These are phyloP conservation scores for Nephrocerus scutellatus DNA, from an alignment of 2,888 invertebrate species.

Conservation along the genomic window DNA sequence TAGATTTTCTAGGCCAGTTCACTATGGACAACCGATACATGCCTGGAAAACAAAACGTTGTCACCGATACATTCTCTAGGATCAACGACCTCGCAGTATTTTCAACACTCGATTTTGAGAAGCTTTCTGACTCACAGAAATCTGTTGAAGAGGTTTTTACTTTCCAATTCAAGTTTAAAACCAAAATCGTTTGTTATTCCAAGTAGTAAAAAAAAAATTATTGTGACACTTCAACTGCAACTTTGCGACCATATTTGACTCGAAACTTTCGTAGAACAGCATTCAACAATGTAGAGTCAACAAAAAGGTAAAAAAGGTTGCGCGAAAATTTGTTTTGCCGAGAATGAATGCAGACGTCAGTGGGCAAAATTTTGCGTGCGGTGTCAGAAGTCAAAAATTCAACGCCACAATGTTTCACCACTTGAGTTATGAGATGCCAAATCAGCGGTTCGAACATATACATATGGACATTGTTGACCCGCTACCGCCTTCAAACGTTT, in stretches of 20 bases:
- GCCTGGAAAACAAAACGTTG: conserved; percentile 2
- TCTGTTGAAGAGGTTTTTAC: too few species aligned
- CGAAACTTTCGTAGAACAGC: too few species aligned
- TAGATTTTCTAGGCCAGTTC: conserved; percentile 7
- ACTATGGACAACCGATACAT: conserved; percentile 3
- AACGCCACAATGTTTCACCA: conserved; percentile 14
- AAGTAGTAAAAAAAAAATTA: too few species aligned
- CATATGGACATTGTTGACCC: conserved; percentile 18
- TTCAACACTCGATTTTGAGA: neutral
- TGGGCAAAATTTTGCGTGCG: conserved; percentile 10
- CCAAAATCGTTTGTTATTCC: too few species aligned
- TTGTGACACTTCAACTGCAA: neutral
- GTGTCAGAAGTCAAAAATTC: conserved; percentile 18
- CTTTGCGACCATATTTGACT: too few species aligned
- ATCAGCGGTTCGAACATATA: conserved; percentile 17
- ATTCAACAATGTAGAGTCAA: neutral
- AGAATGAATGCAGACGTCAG: conserved; percentile 9
- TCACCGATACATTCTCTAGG: neutral
- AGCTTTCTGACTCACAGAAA: too few species aligned
- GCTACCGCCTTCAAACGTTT: conserved; percentile 7
- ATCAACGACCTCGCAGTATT: neutral
- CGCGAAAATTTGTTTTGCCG: conserved; percentile 13
- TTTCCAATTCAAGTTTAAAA: too few species aligned
- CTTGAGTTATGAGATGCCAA: conserved; percentile 5
- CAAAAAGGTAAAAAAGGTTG: conserved; percentile 1